These are phyloP conservation scores for Vulpes ferrilata DNA, from an alignment of 2,113 vertebrate species.

Conservation along the genomic window DNA sequence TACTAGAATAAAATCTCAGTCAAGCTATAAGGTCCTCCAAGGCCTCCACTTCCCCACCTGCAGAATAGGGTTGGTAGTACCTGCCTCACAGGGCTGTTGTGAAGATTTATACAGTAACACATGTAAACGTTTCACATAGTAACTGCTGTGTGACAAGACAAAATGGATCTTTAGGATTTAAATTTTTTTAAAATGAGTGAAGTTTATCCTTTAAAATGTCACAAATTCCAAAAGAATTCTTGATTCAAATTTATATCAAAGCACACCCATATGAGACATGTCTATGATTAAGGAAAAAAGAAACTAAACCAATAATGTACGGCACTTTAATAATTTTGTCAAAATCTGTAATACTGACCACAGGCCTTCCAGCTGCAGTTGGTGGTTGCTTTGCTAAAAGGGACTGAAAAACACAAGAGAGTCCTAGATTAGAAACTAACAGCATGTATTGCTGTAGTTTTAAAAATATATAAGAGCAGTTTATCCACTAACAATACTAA, in stretches of 20 bases:
- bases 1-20: background rate
- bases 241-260: conserved; percentile 47
- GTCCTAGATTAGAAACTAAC: conserved; percentile 55
- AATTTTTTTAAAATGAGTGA: background rate
- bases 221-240: conserved; percentile 54
- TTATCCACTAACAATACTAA: conserved; percentile 7
- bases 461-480: conserved; percentile 8
- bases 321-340: conserved; percentile 53
- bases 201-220: conserved; percentile 41
- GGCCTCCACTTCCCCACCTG: background rate
- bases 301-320: background rate
- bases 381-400: conserved; percentile 96
- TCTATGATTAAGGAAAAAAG: background rate
- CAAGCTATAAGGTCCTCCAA: background rate
- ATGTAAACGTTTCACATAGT: background rate
- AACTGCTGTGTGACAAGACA: background rate
- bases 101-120: background rate
- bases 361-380: conserved; percentile 95
- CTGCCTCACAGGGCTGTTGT: background rate
- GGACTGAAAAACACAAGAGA: conserved; percentile 90
- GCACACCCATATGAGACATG: background rate
- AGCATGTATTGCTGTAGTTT: background rate
- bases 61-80: background rate
- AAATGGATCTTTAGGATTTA: conserved; percentile 29
- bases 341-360: conserved; percentile 90